phyloP scores from a whole-genome alignment of 1,140 invertebrate species.

The Vanessa tameamea region DNA sequence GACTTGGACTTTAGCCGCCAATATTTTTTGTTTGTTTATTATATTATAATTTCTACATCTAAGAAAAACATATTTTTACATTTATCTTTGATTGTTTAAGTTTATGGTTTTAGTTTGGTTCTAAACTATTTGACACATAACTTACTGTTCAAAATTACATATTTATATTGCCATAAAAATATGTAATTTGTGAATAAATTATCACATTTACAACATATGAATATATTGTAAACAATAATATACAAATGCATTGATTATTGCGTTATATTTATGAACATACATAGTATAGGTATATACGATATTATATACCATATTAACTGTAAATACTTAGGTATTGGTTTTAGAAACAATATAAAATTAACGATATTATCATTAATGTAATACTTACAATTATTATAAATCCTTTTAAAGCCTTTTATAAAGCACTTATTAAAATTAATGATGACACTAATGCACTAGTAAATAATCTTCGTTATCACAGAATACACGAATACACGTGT shows the following conservation, averaged over 20 bases:
- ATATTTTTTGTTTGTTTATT: constrained; percentile 35
- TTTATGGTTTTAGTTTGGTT: neutral
- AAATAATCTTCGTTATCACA: constrained; percentile 65
- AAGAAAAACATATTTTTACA: neutral
- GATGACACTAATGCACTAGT: constrained; percentile 60
- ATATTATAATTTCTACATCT: constrained; percentile 16
- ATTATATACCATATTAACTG: no score
- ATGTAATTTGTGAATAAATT: no score
- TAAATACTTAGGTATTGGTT: neutral
- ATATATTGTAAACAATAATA: neutral
- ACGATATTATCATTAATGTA: constrained; percentile 1
- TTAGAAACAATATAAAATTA: neutral
- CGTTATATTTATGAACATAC: no score
- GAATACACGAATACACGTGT: constrained; percentile 56
- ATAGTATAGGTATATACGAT: no score
- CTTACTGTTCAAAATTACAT: no score
- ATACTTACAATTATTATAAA: constrained; percentile 65
- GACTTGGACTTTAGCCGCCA: constrained; percentile 61
- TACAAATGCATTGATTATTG: neutral
- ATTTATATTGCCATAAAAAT: no score
- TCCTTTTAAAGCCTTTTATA: constrained; percentile 57
- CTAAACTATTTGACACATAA: no score
- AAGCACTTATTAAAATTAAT: constrained; percentile 57
- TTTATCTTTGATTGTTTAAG: neutral
- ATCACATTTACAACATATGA: neutral